Percentiles rank a stretch among this genome's conserved stretches.
These are phyloP conservation scores for Halictus ligatus DNA, from an alignment of 2,888 invertebrate genomes.

Conservation along the genomic window DNA sequence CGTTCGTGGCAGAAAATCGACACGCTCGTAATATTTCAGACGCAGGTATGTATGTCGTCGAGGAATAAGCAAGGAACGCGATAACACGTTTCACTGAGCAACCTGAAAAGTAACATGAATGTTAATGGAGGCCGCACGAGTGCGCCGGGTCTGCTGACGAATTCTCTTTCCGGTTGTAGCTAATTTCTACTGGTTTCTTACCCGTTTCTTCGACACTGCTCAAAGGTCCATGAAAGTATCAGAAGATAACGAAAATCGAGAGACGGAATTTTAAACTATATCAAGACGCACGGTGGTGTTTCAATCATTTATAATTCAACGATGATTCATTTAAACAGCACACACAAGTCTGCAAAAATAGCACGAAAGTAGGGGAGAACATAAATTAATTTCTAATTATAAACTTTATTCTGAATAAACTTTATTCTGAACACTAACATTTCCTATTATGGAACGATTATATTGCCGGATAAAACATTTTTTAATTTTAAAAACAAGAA, in stretches of 20 bases:
- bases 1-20: neutral
- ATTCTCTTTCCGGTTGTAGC: constrained; percentile 22
- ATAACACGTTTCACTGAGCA: neutral
- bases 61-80: constrained; percentile 9
- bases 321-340: neutral
- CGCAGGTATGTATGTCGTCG: neutral
- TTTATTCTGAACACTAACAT: too few relatives aligned
- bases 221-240: constrained; percentile 20
- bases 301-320: neutral
- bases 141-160: constrained; percentile 5
- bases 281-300: constrained; percentile 1
- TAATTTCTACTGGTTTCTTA: constrained; percentile 29
- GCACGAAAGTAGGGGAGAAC: neutral
- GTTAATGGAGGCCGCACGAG: constrained; percentile 16
- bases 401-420: too few relatives aligned
- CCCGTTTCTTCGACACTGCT: constrained; percentile 11
- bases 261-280: constrained; percentile 31
- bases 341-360: too few relatives aligned
- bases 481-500: too few relatives aligned
- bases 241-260: constrained; percentile 8
- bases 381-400: too few relatives aligned
- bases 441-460: too few relatives aligned
- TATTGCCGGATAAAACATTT: too few relatives aligned
- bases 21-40: neutral
- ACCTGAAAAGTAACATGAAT: constrained; percentile 27